Evolutionary conservation across 2,888 invertebrate genomes (phyloP), one percentile per base, ranked within the genome.

Genomic region (Itoplectis maculator): DNA sequence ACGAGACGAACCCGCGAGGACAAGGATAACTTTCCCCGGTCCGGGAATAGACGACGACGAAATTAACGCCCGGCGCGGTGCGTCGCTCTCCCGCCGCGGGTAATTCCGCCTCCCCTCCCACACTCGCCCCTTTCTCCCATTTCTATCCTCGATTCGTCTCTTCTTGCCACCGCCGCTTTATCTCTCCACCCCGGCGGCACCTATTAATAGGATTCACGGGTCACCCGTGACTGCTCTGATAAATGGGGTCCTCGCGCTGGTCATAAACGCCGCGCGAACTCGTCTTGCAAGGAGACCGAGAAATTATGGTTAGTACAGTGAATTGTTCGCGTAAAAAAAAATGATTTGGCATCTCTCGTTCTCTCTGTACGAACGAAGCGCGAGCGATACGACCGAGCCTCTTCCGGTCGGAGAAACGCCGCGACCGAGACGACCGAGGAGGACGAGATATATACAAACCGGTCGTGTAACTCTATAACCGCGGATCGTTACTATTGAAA

Each of bases 61-160:
- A 90, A 88, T 90, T 88, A 89, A 89, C 87, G 81, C 87, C 75
- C n/a, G n/a, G n/a, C n/a, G n/a, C n/a, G n/a, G 85, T 84, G 81
- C 85, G 74, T 76, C 86, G 84, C 82, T 85, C 85, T 83, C 84
- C 81, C 78, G 72, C 82, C 47, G 54, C 59, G 82, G 61, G 51
- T 47, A 54, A 63, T 56, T 42, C 15, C 76, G 45, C 69, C 51
- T 29, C 63, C 20, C 61, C 68, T 72, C 72, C 78, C 29, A 45
- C 54, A 23, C 49, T 54, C 56, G 47, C 78, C 72, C 81, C 70
- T 74, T 81, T 78, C 29, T 2, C 29, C 54, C 73, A 84, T 83
- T 87, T 85, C 82, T 85, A 75, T 63, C 73, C 87, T 86, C 80
- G 86, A 86, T 86, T 89, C 86, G 82, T 86, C 86, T 85, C n/a